Base-by-base conservation (phyloP, 2,113 vertebrate species). In the Bucco capensis region DNA sequence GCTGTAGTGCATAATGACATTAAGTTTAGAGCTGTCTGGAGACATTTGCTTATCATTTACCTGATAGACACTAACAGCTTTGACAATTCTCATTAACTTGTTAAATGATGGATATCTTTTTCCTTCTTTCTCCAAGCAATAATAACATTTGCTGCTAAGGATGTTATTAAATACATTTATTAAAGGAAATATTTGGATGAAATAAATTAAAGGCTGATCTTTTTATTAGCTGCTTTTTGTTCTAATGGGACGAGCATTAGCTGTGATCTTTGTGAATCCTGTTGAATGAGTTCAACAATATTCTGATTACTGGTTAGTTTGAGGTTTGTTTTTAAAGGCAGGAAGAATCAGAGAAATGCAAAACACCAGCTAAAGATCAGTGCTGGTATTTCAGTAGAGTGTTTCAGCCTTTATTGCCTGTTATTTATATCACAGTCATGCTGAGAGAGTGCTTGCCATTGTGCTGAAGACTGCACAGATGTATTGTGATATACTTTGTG, bases 1-100 rank as follows among this genome's bases (percentile, higher is more conserved):
- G 84, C 40, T 62, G 12, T 88, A 84, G 71, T 89, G 37, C 86
- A 14, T 81, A 78, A 85, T 89, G 91, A 83, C 53, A 60, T 90
- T 83, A 69, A 51, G 60, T 84, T 94, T 92, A 92, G 60, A 88
- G 91, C 78, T 82, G 53, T 80, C 93, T 91, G 37, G 86, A 54
- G 79, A 83, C 76, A 50, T 88, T 87, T 89, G 53, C 89, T 88
- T 86, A 66, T 90, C 84, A 50, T 93, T 95, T 96, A 95, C 73
- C 89, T 95, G 85, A 91, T 56, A 91, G 56, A 61, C 81, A 84
- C 58, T 95, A 96, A 97, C 92, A 88, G 83, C 83, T 96, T 91
- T 87, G 75, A 90, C 95, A 92, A 44, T 67, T 95, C 74, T 93
- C 85, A 84, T 92, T 94, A 94, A 94, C 56, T 54, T 89, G 65